A percentile compares a stretch with the other conserved stretches of the same genome.
Evolutionary conservation across 2,888 invertebrate genomes (phyloP).

Genomic region (Cybosia mesomella): DNA sequence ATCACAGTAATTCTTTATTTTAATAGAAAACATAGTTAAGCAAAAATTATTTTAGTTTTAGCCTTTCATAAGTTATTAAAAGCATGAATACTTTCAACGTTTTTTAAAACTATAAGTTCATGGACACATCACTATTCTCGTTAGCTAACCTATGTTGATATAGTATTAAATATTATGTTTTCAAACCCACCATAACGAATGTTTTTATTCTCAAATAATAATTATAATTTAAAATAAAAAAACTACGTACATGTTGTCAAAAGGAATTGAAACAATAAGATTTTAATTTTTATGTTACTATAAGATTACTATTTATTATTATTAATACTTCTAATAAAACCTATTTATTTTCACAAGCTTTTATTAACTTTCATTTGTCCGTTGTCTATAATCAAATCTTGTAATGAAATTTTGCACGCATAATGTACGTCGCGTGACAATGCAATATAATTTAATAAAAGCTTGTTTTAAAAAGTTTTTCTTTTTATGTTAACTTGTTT

Average conservation of each 20-base stretch:
- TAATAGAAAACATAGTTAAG: background rate
- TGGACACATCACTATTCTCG: background rate
- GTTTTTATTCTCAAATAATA: background rate
- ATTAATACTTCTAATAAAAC: too few relatives aligned
- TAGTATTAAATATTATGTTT: slow-evolving; percentile 4
- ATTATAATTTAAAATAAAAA: background rate
- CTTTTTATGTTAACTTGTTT: too few relatives aligned
- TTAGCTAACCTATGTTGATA: background rate
- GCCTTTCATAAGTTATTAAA: background rate
- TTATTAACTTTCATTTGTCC: too few relatives aligned
- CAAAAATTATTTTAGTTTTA: background rate
- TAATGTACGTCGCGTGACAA: too few relatives aligned
- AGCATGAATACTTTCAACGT: too few relatives aligned
- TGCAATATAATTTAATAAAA: too few relatives aligned
- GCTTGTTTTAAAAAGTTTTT: too few relatives aligned
- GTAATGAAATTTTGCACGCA: too few relatives aligned
- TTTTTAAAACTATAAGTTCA: background rate
- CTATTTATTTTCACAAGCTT: too few relatives aligned
- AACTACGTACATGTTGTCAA: background rate
- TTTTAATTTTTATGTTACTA: background rate
- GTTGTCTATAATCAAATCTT: too few relatives aligned
- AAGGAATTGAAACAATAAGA: background rate
- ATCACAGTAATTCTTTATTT: slow-evolving; percentile 6
- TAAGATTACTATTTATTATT: too few relatives aligned
- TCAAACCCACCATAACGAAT: slow-evolving; percentile 1